A percentile compares a stretch with the other conserved stretches of the same genome.
Evolutionary conservation across 2,888 invertebrate species (phyloP).

Genomic region (Pammene fasciana): DNA sequence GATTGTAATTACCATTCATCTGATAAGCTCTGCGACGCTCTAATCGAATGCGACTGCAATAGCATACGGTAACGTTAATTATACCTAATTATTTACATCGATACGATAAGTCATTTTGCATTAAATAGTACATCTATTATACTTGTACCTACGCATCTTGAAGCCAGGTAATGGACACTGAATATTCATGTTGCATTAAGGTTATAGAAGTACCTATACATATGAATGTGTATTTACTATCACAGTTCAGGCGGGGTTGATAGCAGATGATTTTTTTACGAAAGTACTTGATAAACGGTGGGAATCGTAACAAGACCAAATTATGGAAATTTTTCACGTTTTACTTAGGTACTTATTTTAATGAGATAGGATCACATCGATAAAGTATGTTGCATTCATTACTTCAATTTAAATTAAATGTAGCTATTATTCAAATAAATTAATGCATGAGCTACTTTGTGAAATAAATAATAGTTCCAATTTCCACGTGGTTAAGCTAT

Average conservation of each 20-base stretch:
- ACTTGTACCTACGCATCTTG: not conserved
- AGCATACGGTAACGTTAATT: conserved; percentile 32
- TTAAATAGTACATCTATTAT: not conserved
- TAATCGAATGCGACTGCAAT: conserved; percentile 50
- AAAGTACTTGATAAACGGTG: too few species aligned
- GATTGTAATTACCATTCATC: conserved; percentile 61
- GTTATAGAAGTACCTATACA: not conserved
- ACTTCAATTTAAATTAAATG: too few species aligned
- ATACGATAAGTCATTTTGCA: conserved; percentile 11
- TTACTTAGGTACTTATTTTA: too few species aligned
- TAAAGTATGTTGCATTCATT: too few species aligned
- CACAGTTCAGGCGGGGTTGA: not conserved
- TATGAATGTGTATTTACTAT: not conserved
- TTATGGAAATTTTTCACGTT: too few species aligned
- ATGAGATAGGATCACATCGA: too few species aligned
- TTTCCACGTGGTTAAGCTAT: too few species aligned
- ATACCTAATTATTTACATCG: conserved; percentile 22
- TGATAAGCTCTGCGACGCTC: conserved; percentile 59
- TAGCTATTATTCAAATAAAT: too few species aligned
- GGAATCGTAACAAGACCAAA: too few species aligned
- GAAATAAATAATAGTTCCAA: too few species aligned
- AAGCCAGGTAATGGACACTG: not conserved
- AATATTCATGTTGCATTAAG: conserved; percentile 1
- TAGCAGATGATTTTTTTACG: too few species aligned
- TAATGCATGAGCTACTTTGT: too few species aligned